Conservation (phyloP, 2,888 invertebrate genomes). For the Xanthia togata region DNA sequence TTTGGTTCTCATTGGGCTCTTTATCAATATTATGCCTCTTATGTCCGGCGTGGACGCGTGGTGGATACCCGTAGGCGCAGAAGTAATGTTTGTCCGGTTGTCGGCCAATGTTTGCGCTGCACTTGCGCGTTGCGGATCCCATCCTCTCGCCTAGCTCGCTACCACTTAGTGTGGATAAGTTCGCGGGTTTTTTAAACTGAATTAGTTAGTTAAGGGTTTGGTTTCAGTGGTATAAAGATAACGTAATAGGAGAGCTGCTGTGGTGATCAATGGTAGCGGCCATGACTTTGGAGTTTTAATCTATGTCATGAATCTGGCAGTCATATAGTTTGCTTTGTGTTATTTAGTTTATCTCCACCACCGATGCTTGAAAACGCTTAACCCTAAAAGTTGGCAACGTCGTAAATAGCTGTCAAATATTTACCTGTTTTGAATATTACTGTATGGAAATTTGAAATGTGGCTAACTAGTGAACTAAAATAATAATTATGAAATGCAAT, state of each 20-base stretch:
- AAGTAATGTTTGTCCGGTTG: conserved; percentile 56
- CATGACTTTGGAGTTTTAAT: too few species aligned
- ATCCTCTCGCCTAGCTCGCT: conserved; percentile 16
- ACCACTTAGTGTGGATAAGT: conserved; percentile 28
- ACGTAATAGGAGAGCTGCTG: not conserved
- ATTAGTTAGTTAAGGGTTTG: not conserved
- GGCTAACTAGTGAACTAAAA: too few species aligned
- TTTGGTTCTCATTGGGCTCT: not conserved
- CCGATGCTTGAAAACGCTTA: too few species aligned
- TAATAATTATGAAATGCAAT: too few species aligned
- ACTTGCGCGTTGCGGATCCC: conserved; percentile 52
- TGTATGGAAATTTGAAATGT: too few species aligned
- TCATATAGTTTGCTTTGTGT: too few species aligned
- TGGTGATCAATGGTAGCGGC: not conserved
- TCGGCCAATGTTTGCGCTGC: conserved; percentile 61
- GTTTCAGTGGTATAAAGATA: not conserved
- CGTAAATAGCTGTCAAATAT: too few species aligned
- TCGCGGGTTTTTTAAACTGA: conserved; percentile 25
- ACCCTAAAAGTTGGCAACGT: too few species aligned
- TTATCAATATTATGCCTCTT: conserved; percentile 26
- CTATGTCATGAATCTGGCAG: too few species aligned
- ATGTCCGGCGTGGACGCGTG: conserved; percentile 21
- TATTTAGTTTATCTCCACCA: not conserved
- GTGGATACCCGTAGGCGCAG: conserved; percentile 34
- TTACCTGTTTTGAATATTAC: too few species aligned